Conservation (phyloP, 2,113 vertebrate species). For the Falcunculus frontatus region DNA sequence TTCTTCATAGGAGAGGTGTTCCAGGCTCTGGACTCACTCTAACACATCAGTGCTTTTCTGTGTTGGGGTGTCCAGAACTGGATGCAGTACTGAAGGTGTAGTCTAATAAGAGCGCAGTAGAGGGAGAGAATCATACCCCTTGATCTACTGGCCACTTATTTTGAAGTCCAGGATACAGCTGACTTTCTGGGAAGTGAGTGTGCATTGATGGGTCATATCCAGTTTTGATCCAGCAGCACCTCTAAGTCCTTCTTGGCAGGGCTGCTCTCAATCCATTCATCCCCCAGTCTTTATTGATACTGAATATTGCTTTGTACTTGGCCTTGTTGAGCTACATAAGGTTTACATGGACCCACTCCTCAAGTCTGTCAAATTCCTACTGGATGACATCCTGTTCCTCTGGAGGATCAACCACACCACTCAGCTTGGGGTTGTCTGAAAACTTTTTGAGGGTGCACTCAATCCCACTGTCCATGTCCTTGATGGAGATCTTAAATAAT, state of each 20-base stretch:
- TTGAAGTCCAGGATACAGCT: neutral
- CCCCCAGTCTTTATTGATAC: neutral
- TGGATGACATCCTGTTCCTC: neutral
- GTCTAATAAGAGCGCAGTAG: neutral
- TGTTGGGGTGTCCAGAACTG: neutral
- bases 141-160: neutral
- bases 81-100: neutral
- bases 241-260: neutral
- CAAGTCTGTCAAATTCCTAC: neutral
- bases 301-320: neutral
- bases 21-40: rapidly evolving
- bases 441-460: neutral
- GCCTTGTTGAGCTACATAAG: neutral
- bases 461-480: neutral
- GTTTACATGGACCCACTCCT: neutral
- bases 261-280: neutral
- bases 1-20: neutral
- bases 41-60: neutral
- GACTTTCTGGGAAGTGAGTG: rapidly evolving
- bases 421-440: neutral
- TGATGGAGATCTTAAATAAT: neutral
- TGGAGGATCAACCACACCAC: neutral
- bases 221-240: neutral
- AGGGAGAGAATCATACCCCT: neutral
- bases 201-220: neutral